Evolutionary conservation across 2,888 invertebrate species (phyloP), one percentile per base, ranked within the genome.

Genomic region (Lepetodrilus schrolli): DNA sequence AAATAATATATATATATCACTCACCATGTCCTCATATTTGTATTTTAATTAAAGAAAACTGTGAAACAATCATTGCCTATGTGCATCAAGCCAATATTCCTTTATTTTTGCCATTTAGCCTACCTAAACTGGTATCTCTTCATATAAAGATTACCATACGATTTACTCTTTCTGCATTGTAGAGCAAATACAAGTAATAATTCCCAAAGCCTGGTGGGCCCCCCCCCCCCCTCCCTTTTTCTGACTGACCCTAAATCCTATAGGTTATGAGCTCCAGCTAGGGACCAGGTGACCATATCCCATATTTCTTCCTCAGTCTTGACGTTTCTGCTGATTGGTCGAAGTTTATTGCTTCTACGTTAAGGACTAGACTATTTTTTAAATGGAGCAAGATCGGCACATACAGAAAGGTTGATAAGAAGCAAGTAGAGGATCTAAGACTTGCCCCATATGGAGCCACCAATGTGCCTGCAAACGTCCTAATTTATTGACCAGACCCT

Each of bases 251-350:
- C 58, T 26, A 7, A 7, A 58, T 30, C 17, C 26, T 17, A 30
- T 58, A 26, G 51, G n/a, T 10, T 20, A 58, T 58, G 26, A 7
- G 23, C 58, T 17, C 58, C 26, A n/a, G 58, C 58, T n/a, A 26
- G 30, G 58, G 21, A 30, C 26, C 58, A 58, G 58, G 58, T 58
- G 58, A 58, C 58, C 58, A 58, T 30, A 58, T 58, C 58, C 58
- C 58, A 58, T 58, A 58, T 30, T 23, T 58, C 58, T 58, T 30
- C 17, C 58, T 34, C 17, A 13, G 34, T 43, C 34, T 58, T 58
- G 58, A 58, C 58, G 34, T 1, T 13, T 30, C 58, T 30, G n/a
- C 58, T 58, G 58, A 58, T 58, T 58, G 58, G 58, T 58, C 58
- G 34, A 26, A 58, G 26, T 58, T 58, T 58, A 58, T 58, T 58